Base-by-base conservation (phyloP, 2,797 vertebrate species). In the Ispidina lecontei region DNA sequence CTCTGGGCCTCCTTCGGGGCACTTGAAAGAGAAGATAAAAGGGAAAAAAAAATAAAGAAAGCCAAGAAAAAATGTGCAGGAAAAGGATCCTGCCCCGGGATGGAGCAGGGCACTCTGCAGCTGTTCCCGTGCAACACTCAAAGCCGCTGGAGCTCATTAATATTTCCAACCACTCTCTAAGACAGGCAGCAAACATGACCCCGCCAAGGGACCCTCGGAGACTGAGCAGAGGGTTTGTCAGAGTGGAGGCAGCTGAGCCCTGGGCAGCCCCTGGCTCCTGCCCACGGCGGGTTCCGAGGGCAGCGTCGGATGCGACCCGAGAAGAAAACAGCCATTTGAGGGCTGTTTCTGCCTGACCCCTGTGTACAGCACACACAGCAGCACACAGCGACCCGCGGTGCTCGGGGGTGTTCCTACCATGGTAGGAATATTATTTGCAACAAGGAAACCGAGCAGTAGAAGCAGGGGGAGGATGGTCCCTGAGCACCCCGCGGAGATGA, bases 231-330 rank as follows among this genome's bases (percentile, higher is more conserved):
- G 28, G 25, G 17, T 19, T 47, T 55, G 52, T 41, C 55, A 4
- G 65, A 18, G n/a, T 6, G 2, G 55, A 17, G 46, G 14, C 47
- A 13, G 31, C 1, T 2, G 18, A 67, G 33, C 39, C 80, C 8
- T 33, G 4, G 2, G 33, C 62, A 14, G 23, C 52, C 14, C 65
- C 79, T 26, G 6, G 1, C 17, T 52, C 58, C 33, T 5, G 4
- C 37, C n/a, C 75, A 4, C 14, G 1, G 16, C 7, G 10, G 29
- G 55, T 33, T 58, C 51, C 5, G 4, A 23, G 54, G 47, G 37
- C 22, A 0, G 7, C 11, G 39, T 26, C 1, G 11, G 14, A 4
- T 28, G 15, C 5, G 2, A 21, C 25, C 41, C 4, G n/a, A 26
- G 81, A 28, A 29, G 37, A 6, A 33, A 60, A 2, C 11, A 17